phyloP scores from a whole-genome alignment of 2,113 vertebrate species.

The Platysteira castanea region DNA sequence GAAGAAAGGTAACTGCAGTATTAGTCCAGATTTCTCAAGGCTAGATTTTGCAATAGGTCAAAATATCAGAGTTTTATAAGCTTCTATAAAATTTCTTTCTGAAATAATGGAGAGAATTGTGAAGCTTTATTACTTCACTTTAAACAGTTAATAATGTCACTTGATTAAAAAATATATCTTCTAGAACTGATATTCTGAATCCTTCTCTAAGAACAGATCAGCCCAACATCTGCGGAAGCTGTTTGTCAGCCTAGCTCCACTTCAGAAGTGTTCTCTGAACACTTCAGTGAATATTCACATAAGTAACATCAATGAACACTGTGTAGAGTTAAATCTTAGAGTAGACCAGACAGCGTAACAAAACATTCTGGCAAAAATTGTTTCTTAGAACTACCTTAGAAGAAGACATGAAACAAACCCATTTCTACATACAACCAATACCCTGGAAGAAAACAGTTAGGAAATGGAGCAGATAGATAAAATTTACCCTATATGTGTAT shows the following conservation, averaged over 20 bases:
- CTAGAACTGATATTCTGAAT: background rate
- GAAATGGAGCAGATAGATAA: background rate
- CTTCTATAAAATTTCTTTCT: background rate
- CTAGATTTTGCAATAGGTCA: background rate
- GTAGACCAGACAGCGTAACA: background rate
- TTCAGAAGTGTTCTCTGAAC: background rate
- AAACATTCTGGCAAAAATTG: background rate
- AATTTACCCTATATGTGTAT: slow-evolving; percentile 89
- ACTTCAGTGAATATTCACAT: background rate
- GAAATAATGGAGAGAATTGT: background rate
- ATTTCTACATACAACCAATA: background rate
- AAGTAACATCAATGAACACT: background rate
- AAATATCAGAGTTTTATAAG: background rate
- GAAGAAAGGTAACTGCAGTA: background rate
- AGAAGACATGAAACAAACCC: background rate
- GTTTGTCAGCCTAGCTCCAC: background rate
- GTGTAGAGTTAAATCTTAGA: background rate
- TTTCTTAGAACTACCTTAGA: background rate
- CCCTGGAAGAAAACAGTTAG: background rate
- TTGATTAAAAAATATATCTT: background rate
- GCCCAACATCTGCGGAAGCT: background rate
- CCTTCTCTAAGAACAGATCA: background rate
- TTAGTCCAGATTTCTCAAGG: background rate
- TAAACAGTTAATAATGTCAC: background rate
- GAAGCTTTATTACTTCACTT: background rate